Percentiles rank a stretch among this genome's conserved stretches.
phyloP scores from a whole-genome alignment of 2,113 vertebrate species.

The Semnornis frantzii region DNA sequence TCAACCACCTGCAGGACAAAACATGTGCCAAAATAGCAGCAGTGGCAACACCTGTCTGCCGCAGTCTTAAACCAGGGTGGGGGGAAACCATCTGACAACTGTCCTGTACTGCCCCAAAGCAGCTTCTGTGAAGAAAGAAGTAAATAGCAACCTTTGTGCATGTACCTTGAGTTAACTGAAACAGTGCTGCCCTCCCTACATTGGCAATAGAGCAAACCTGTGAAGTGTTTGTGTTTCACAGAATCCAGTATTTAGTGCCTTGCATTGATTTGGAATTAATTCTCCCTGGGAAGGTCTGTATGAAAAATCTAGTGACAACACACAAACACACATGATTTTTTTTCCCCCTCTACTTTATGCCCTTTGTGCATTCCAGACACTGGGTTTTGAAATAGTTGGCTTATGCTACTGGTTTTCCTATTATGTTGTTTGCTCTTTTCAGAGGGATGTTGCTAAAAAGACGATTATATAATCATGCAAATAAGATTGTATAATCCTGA shows the following conservation, averaged over 20 bases:
- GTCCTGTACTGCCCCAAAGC: not conserved
- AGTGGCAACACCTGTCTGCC: not conserved
- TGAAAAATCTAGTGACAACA: constrained; percentile 60
- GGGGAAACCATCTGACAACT: not conserved
- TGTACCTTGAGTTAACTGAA: not conserved
- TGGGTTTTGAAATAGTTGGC: constrained; percentile 67
- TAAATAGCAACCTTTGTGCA: not conserved
- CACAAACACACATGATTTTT: not conserved
- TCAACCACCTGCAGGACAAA: not conserved
- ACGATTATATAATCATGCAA: constrained; percentile 77
- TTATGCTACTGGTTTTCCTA: constrained; percentile 55
- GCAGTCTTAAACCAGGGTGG: not conserved
- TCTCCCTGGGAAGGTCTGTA: constrained; percentile 45
- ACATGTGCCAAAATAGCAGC: not conserved
- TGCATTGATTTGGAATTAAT: constrained; percentile 25
- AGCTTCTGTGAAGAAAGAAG: not conserved
- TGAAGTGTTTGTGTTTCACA: constrained; percentile 44
- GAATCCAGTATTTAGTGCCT: not conserved
- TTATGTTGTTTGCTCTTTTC: constrained; percentile 72
- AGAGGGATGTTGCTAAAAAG: constrained; percentile 73
- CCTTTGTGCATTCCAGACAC: constrained; percentile 61
- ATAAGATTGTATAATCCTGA: constrained; percentile 65
- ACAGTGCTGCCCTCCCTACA: not conserved
- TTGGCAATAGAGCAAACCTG: not conserved
- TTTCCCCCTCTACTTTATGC: not conserved